Conservation (phyloP, 2,888 invertebrate genomes). For the Hymenopus coronatus region DNA sequence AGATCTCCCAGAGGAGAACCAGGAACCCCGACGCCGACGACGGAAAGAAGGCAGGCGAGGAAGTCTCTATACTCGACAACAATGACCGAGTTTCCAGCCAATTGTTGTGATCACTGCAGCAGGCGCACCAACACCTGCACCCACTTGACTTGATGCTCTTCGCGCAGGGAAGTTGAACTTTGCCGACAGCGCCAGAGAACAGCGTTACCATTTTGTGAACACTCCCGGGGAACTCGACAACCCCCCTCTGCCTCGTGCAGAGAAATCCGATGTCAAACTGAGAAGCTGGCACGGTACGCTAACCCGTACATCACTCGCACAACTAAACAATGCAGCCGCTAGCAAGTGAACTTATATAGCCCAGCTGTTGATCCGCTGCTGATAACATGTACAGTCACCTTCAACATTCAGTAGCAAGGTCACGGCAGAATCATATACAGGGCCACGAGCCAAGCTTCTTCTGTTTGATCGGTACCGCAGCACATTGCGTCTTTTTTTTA, state of each 20-base stretch:
- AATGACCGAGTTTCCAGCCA: conserved; percentile 24
- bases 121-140: not conserved
- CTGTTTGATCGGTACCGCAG: too few relatives aligned
- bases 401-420: not conserved
- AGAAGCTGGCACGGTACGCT: not conserved
- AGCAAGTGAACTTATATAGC: not conserved
- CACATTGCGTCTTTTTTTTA: too few relatives aligned
- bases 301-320: not conserved
- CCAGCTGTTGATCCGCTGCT: too few relatives aligned
- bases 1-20: conserved; percentile 34
- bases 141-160: not conserved
- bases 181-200: not conserved
- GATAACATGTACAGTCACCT: not conserved
- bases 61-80: conserved; percentile 15
- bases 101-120: conserved; percentile 2
- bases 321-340: not conserved
- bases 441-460: too few relatives aligned
- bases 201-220: not conserved
- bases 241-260: conserved; percentile 14
- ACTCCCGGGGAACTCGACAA: not conserved
- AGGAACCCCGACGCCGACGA: conserved; percentile 29
- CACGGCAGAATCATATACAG: too few relatives aligned
- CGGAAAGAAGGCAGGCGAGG: conserved; percentile 28
- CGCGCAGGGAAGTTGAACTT: not conserved
- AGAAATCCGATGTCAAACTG: not conserved